A percentile compares a stretch with the other conserved stretches of the same genome.
These are phyloP conservation scores for Cerastis rubricosa DNA, from an alignment of 2,888 invertebrate species.

Conservation along the genomic window DNA sequence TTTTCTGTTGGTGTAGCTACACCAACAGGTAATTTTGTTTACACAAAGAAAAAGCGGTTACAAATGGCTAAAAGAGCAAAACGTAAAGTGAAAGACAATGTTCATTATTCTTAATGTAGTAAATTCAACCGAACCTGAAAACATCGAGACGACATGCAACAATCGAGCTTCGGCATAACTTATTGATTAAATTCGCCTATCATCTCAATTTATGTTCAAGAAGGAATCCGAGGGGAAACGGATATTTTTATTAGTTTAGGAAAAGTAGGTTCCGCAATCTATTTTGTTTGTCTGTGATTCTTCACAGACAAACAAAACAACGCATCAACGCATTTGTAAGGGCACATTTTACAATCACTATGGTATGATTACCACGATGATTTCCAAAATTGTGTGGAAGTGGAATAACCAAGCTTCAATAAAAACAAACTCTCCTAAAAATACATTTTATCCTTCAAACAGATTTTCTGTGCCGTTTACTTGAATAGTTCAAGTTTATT, in stretches of 20 bases:
- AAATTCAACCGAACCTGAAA: not conserved
- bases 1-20: too few species aligned
- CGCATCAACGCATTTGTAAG: not conserved
- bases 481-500: slow-evolving; percentile 33
- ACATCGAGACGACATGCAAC: not conserved
- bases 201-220: slow-evolving; percentile 26
- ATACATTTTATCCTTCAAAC: not conserved
- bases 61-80: not conserved
- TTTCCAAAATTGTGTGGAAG: not conserved
- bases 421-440: slow-evolving; percentile 5
- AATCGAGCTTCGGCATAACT: not conserved
- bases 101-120: not conserved
- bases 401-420: not conserved
- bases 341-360: not conserved
- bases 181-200: slow-evolving; percentile 18
- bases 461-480: slow-evolving; percentile 31
- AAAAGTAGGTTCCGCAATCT: slow-evolving; percentile 24
- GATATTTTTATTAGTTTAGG: slow-evolving; percentile 41
- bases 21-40: not conserved
- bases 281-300: slow-evolving; percentile 26
- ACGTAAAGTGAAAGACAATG: too few species aligned
- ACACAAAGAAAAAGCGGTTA: not conserved
- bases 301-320: too few species aligned
- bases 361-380: not conserved
- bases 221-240: slow-evolving; percentile 3